Conservation (phyloP, 2,113 vertebrate genomes). For the Alosa alosa region DNA sequence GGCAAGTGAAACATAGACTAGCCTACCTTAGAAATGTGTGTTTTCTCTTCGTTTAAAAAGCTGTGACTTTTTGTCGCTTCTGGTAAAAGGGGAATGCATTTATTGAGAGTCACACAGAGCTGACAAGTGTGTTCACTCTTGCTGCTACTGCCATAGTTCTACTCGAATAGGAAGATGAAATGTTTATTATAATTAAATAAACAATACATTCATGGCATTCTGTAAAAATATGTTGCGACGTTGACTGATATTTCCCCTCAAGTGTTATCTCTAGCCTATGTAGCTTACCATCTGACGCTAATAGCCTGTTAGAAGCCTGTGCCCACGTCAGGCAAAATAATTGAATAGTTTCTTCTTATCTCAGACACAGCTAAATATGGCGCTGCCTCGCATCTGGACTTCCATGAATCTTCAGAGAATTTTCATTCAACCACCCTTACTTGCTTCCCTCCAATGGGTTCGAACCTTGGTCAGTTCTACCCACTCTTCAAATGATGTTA, state of each 20-base stretch:
- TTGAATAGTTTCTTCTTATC: neutral
- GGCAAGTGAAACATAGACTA: neutral
- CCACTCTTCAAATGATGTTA: accelerated
- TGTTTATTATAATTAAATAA: too few relatives aligned
- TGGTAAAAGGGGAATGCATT: too few relatives aligned
- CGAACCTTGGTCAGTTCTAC: neutral
- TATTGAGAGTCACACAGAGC: too few relatives aligned
- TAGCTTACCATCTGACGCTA: too few relatives aligned
- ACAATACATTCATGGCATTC: too few relatives aligned
- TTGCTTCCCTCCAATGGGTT: neutral
- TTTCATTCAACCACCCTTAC: neutral
- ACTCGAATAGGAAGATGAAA: too few relatives aligned
- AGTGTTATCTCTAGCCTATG: too few relatives aligned
- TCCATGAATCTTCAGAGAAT: neutral
- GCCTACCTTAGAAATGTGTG: neutral
- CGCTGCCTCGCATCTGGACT: neutral
- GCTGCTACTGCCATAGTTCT: too few relatives aligned
- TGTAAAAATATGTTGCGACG: too few relatives aligned
- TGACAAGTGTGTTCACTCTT: too few relatives aligned
- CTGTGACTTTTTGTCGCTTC: neutral
- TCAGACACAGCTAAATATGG: neutral
- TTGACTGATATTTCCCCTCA: too few relatives aligned
- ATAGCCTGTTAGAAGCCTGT: neutral
- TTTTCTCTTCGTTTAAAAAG: neutral
- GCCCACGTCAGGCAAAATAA: neutral